Conservation (phyloP, 2,113 vertebrate species). For the Ageneiosus marmoratus region DNA sequence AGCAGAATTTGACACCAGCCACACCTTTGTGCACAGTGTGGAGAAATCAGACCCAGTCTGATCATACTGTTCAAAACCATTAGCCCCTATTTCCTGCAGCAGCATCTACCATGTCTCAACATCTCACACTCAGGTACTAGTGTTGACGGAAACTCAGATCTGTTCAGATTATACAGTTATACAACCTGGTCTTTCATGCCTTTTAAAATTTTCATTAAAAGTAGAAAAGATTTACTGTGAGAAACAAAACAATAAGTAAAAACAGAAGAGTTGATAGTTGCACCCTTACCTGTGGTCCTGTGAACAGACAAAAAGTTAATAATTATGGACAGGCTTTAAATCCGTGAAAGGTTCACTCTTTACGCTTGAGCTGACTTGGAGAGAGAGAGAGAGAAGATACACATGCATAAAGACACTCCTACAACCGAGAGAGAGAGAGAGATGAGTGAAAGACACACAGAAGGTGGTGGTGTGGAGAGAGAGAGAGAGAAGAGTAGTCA, state of each 20-base stretch:
- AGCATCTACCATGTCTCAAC: not conserved
- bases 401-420: slow-evolving; percentile 60
- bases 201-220: too few relatives aligned
- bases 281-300: slow-evolving; percentile 31
- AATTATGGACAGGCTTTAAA: slow-evolving; percentile 8
- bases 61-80: slow-evolving; percentile 1
- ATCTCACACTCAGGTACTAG: not conserved
- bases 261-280: slow-evolving; percentile 5
- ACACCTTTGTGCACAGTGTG: slow-evolving; percentile 23
- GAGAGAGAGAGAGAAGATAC: too few relatives aligned
- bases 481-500: slow-evolving; percentile 57
- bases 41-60: slow-evolving; percentile 29
- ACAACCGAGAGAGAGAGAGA: too few relatives aligned
- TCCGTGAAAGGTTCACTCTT: slow-evolving; percentile 37
- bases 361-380: slow-evolving; percentile 54
- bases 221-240: not conserved
- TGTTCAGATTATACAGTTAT: not conserved
- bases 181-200: not conserved
- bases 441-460: slow-evolving; percentile 47
- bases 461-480: slow-evolving; percentile 56
- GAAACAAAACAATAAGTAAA: not conserved
- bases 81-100: not conserved
- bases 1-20: slow-evolving; percentile 37
- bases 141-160: not conserved
- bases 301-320: not conserved